Base-by-base conservation (phyloP, 2,797 vertebrate species). In the Manis crassicaudata region DNA sequence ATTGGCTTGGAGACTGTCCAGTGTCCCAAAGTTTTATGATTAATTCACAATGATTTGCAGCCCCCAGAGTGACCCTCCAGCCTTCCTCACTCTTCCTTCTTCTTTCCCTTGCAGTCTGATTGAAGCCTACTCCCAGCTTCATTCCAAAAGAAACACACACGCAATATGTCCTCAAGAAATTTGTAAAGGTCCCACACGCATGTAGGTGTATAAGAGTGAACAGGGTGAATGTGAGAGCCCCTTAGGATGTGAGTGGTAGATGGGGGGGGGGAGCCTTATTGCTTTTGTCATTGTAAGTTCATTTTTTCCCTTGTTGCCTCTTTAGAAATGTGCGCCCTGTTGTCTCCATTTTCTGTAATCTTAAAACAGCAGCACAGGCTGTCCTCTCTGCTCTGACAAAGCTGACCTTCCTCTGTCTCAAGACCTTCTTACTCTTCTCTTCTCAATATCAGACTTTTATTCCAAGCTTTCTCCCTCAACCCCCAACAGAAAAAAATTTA, bases 21-120 rank as follows among this genome's bases (percentile, higher is more conserved):
- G 25, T 72, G 35, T 27, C 54, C 80, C 21, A 32, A 68, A 37
- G 16, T 77, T 70, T 21, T 82, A 2, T 68, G 82, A 70, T 50
- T 88, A 63, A 65, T 82, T 92, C 80, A 68, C 29, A 75, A 85
- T 95, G n/a, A 90, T 60, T 43, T 62, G 20, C 16, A 81, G 32
- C 25, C 21, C 43, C 46, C 32, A 81, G 88, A 90, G 37, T 65
- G 25, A 92, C 12, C 9, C 60, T 65, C 40, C 76, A 89, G 46
- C 43, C 11, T 85, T 76, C 32, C 13, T 86, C 29, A 65, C 5
- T 85, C 20, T 63, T 75, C 67, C 52, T 89, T 92, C 12, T 8
- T 80, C 18, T 76, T 60, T 81, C 23, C 76, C 52, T 90, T 77
- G 37, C 35, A 67, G 4, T 75, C 29, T 18, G 4, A 10, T 63